phyloP scores from a whole-genome alignment of 2,113 vertebrate genomes.

The Stictonetta naevosa region DNA sequence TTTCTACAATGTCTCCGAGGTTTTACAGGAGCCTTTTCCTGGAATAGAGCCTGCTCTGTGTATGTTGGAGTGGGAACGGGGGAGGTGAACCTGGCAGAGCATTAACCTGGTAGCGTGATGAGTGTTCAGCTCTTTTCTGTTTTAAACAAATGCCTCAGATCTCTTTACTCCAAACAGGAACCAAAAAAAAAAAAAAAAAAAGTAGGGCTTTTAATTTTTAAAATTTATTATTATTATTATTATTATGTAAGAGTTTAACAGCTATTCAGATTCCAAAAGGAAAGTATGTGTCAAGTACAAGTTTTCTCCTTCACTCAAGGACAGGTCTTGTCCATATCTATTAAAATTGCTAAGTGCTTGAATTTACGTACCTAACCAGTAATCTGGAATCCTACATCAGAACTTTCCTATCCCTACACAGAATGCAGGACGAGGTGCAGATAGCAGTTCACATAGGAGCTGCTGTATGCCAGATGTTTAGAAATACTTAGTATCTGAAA shows the following conservation, averaged over 20 bases:
- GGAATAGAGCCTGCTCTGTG: not conserved
- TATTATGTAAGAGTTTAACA: not conserved
- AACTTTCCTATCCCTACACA: not conserved
- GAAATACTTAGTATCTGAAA: not conserved
- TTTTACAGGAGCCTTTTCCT: not conserved
- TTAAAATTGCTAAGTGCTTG: not conserved
- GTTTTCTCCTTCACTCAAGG: not conserved
- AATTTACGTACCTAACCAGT: not conserved
- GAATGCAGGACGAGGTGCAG: not conserved
- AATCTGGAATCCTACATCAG: not conserved
- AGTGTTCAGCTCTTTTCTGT: not conserved
- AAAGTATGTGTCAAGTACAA: not conserved
- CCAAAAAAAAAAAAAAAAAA: too few relatives aligned
- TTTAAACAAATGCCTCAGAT: slow-evolving; percentile 2
- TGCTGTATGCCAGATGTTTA: not conserved
- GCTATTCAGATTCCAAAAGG: not conserved
- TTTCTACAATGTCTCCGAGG: not conserved
- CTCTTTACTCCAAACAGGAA: not conserved
- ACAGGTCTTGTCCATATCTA: not conserved
- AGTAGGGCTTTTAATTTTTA: too few relatives aligned
- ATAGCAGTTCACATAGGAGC: not conserved
- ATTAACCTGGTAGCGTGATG: not conserved
- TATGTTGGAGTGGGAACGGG: not conserved
- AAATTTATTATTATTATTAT: too few relatives aligned
- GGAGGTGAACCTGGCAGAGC: not conserved